These are phyloP conservation scores for Melieria crassipennis DNA, from an alignment of 2,888 invertebrate species.

Conservation along the genomic window DNA sequence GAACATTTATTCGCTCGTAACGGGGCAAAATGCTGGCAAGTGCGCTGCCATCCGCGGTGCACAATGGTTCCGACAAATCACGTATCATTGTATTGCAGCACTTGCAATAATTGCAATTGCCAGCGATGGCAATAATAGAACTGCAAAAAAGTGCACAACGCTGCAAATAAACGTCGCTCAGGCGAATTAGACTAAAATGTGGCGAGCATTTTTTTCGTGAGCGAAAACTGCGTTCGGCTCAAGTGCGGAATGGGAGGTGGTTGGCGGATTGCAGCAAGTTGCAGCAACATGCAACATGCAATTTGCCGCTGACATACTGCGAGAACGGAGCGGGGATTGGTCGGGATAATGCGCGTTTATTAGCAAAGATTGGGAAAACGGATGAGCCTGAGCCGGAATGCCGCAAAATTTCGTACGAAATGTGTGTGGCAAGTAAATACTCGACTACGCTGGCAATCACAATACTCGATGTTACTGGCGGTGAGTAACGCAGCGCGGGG, in stretches of 20 bases:
- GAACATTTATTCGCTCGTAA: too few species aligned
- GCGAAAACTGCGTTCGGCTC: too few species aligned
- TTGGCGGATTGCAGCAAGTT: too few species aligned
- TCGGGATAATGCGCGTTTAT: slow-evolving; percentile 25
- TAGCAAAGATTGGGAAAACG: slow-evolving; percentile 30
- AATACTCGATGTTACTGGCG: background rate
- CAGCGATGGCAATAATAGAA: slow-evolving; percentile 4
- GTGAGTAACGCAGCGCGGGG: background rate
- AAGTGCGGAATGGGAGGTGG: too few species aligned
- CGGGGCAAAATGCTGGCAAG: too few species aligned
- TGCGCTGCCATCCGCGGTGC: too few species aligned
- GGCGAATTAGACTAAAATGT: background rate
- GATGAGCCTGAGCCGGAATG: background rate
- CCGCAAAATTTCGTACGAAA: slow-evolving; percentile 7
- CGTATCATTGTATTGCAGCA: slow-evolving; percentile 10
- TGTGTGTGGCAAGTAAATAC: background rate
- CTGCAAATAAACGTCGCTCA: slow-evolving; percentile 14
- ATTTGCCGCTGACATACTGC: background rate
- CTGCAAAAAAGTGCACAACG: slow-evolving; percentile 11
- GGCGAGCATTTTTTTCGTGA: background rate
- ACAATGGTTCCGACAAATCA: too few species aligned
- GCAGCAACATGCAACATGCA: background rate
- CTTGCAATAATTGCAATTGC: slow-evolving; percentile 29
- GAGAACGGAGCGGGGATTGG: background rate
- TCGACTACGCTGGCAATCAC: background rate